These are phyloP conservation scores for Halesus radiatus DNA, from an alignment of 1,140 invertebrate genomes.

Conservation along the genomic window DNA sequence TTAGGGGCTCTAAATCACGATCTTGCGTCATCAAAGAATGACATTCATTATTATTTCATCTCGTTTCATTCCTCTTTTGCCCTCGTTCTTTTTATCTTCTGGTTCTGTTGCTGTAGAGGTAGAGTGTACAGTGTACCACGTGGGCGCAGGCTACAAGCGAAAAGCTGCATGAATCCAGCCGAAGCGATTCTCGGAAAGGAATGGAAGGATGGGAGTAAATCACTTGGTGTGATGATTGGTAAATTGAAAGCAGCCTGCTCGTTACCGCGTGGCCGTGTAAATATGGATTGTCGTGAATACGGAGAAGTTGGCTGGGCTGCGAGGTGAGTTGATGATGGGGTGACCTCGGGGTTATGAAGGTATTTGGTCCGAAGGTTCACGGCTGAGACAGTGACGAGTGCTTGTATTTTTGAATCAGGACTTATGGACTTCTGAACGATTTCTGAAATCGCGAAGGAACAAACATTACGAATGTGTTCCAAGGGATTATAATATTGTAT, in stretches of 20 bases:
- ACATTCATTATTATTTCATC: slow-evolving; percentile 25
- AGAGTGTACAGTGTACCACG: neutral
- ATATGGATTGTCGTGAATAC: slow-evolving; percentile 32
- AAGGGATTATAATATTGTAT: no score
- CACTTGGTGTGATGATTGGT: slow-evolving; percentile 21
- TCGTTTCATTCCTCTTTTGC: neutral
- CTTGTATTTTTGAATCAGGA: neutral
- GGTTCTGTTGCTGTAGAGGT: no score
- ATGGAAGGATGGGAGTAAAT: neutral
- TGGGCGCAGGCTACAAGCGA: neutral
- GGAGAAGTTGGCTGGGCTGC: neutral
- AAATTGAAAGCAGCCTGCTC: slow-evolving; percentile 16
- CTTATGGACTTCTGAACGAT: no score
- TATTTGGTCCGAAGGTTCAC: no score
- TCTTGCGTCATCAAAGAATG: slow-evolving; percentile 48
- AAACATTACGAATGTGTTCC: no score
- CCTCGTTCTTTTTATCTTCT: neutral
- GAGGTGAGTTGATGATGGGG: neutral
- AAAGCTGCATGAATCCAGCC: neutral
- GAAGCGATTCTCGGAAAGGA: slow-evolving; percentile 8
- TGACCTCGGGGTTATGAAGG: neutral
- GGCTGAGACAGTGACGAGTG: no score
- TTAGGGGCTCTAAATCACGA: slow-evolving; percentile 46
- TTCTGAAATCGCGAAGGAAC: no score
- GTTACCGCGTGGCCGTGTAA: slow-evolving; percentile 7